Conservation (phyloP, 1,140 invertebrate species). For the Papilio polyxenes region DNA sequence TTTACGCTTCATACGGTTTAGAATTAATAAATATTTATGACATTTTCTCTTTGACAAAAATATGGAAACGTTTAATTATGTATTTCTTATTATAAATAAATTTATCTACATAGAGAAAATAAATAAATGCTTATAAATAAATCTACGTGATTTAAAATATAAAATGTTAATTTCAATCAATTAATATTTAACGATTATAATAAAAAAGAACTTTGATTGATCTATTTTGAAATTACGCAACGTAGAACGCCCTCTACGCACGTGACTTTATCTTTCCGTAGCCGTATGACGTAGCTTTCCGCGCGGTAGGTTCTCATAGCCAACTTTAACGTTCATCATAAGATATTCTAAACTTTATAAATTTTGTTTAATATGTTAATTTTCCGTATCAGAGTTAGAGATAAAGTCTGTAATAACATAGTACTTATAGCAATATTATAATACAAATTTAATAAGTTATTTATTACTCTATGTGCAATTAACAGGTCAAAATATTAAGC, state of each 20-base stretch:
- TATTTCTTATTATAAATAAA: not conserved
- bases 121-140: not conserved
- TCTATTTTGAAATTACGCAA: not conserved
- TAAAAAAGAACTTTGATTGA: not conserved
- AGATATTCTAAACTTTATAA: not conserved
- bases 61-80: not conserved
- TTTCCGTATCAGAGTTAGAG: too few species aligned
- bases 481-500: not conserved
- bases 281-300: not conserved
- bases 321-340: not conserved
- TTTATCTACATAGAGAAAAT: not conserved
- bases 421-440: too few species aligned
- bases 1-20: slow-evolving; percentile 21
- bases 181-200: not conserved
- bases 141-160: not conserved
- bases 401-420: too few species aligned
- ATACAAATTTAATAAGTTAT: too few species aligned
- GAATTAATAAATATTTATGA: slow-evolving; percentile 18
- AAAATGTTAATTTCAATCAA: not conserved
- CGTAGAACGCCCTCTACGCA: not conserved
- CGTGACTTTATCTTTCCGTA: not conserved
- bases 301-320: not conserved
- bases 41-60: not conserved
- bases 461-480: not conserved
- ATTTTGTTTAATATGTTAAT: too few species aligned